Evolutionary conservation across 2,888 invertebrate genomes (phyloP).

Genomic region (Spodoptera littoralis): DNA sequence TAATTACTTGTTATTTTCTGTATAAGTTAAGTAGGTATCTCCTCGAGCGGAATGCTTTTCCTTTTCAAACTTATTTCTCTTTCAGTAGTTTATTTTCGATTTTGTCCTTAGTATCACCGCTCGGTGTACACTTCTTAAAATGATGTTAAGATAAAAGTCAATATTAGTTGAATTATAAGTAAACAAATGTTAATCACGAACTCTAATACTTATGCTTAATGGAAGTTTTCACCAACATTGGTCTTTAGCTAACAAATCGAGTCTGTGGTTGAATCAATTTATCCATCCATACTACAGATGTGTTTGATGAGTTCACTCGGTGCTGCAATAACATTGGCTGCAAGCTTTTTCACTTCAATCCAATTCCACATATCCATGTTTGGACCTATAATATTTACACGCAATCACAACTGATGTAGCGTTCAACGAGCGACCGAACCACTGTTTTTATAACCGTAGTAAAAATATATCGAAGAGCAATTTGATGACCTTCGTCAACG

Average conservation of each 20-base stretch:
- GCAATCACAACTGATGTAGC: conserved; percentile 30
- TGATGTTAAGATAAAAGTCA: no score
- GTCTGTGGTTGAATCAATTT: neutral
- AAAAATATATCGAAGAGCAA: conserved; percentile 28
- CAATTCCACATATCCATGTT: conserved; percentile 34
- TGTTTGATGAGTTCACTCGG: conserved; percentile 17
- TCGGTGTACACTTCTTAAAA: no score
- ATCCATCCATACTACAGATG: conserved; percentile 4
- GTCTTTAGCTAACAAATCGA: neutral
- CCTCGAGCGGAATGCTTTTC: no score
- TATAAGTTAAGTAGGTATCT: no score
- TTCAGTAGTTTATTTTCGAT: no score
- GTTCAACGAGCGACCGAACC: conserved; percentile 9
- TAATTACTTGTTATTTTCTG: no score
- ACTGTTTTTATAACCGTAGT: conserved; percentile 26
- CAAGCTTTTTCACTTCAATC: conserved; percentile 12
- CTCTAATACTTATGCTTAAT: no score
- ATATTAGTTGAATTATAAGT: no score
- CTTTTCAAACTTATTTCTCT: no score
- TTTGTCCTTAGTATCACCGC: no score
- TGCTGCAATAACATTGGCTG: conserved; percentile 1
- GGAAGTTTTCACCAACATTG: no score
- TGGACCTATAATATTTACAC: conserved; percentile 44
- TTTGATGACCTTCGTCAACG: conserved; percentile 31
- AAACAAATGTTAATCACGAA: no score